Evolutionary conservation across 2,888 invertebrate genomes (phyloP).

Genomic region (Athrips mouffetella): DNA sequence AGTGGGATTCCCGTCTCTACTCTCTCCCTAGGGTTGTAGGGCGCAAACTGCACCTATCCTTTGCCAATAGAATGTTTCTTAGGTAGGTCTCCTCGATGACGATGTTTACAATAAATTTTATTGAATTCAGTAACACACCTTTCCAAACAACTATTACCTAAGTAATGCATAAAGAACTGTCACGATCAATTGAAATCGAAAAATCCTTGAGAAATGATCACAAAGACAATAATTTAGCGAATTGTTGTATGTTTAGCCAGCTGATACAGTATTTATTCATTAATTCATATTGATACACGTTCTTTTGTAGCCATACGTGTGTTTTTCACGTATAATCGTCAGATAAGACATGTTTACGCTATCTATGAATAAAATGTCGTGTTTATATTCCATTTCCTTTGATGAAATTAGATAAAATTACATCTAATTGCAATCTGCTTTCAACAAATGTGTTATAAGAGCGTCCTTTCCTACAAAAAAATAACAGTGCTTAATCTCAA

Average conservation of each 20-base stretch:
- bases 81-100: no score
- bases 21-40: no score
- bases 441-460: no score
- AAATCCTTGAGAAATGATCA: constrained; percentile 9
- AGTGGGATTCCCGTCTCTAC: no score
- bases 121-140: no score
- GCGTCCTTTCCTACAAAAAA: no score
- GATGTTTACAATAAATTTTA: no score
- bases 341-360: constrained; percentile 10
- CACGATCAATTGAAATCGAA: neutral
- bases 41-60: no score
- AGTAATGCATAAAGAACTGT: neutral
- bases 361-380: neutral
- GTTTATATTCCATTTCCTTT: neutral
- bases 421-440: no score
- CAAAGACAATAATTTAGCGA: constrained; percentile 42
- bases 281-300: constrained; percentile 46
- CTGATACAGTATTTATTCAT: constrained; percentile 39
- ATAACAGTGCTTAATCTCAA: no score
- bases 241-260: constrained; percentile 63
- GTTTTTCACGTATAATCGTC: neutral
- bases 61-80: no score
- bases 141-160: no score
- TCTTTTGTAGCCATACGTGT: constrained; percentile 19
- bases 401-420: neutral